Percentiles rank a stretch among this genome's conserved stretches.
Conservation (phyloP, 2,888 invertebrate genomes). For the Megamerina dolium region DNA sequence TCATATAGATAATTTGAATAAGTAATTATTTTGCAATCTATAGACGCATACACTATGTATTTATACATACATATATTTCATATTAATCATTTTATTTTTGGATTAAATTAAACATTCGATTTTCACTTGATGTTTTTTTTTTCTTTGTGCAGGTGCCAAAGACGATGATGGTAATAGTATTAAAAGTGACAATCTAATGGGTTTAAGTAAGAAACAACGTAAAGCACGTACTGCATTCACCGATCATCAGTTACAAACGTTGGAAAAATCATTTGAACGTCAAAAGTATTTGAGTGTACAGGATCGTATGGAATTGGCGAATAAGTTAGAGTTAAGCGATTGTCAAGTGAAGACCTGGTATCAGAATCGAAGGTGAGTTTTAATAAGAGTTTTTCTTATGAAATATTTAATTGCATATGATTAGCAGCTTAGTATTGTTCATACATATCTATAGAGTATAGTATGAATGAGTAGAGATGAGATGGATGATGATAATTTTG, state of each 20-base stretch:
- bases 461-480: constrained; percentile 5
- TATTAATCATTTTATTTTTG: no score
- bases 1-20: no score
- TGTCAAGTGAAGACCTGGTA: constrained; percentile 99
- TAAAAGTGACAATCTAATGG: constrained; percentile 41
- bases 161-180: constrained; percentile 64
- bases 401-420: neutral
- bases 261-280: constrained; percentile 94
- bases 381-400: no score
- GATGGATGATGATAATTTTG: no score
- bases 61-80: no score
- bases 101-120: no score
- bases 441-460: no score
- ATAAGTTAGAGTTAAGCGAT: constrained; percentile 91
- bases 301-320: constrained; percentile 96
- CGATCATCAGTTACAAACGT: constrained; percentile 91
- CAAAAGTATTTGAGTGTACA: constrained; percentile 96
- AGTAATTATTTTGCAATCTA: neutral
- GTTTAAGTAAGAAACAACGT: constrained; percentile 83
- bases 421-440: no score
- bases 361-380: constrained; percentile 90
- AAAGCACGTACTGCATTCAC: constrained; percentile 98
- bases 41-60: neutral
- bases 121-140: neutral
- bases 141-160: constrained; percentile 62